phyloP scores from a whole-genome alignment of 1,140 invertebrate genomes.

The Meloidogyne exigua region DNA sequence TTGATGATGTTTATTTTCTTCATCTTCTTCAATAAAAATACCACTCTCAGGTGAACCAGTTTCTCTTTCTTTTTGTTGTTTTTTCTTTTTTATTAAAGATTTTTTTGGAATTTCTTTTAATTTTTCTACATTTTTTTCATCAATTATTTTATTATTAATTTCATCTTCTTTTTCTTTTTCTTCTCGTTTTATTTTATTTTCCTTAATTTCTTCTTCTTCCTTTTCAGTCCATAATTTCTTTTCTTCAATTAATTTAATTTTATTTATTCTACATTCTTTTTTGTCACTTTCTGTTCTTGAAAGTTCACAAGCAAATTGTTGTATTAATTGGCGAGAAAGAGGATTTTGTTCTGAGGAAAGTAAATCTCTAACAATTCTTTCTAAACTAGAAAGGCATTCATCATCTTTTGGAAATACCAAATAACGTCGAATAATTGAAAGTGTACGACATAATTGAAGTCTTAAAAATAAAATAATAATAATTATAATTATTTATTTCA shows the following conservation, averaged over 20 bases:
- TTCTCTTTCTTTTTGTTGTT: slow-evolving; percentile 1
- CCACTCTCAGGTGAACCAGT: slow-evolving; percentile 18
- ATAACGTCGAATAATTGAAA: slow-evolving; percentile 65
- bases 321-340: slow-evolving; percentile 48
- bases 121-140: not conserved
- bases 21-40: slow-evolving; percentile 27
- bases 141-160: slow-evolving; percentile 3
- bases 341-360: slow-evolving; percentile 41
- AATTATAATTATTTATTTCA: not conserved
- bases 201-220: slow-evolving; percentile 46
- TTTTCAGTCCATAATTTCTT: slow-evolving; percentile 56
- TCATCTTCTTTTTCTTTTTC: slow-evolving; percentile 26
- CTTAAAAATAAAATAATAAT: slow-evolving; percentile 38
- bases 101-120: not conserved
- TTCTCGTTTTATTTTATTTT: slow-evolving; percentile 38
- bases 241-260: slow-evolving; percentile 49
- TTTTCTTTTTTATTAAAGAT: slow-evolving; percentile 1
- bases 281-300: slow-evolving; percentile 46
- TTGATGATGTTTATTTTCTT: not conserved
- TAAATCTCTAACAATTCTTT: slow-evolving; percentile 50
- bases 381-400: slow-evolving; percentile 41
- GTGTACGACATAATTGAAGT: slow-evolving; percentile 64
- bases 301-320: slow-evolving; percentile 56
- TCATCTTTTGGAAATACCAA: slow-evolving; percentile 65
- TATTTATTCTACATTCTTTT: slow-evolving; percentile 31